A percentile compares a stretch with the other conserved stretches of the same genome.
phyloP scores from a whole-genome alignment of 2,113 vertebrate species.

The Myrmecobius fasciatus region DNA sequence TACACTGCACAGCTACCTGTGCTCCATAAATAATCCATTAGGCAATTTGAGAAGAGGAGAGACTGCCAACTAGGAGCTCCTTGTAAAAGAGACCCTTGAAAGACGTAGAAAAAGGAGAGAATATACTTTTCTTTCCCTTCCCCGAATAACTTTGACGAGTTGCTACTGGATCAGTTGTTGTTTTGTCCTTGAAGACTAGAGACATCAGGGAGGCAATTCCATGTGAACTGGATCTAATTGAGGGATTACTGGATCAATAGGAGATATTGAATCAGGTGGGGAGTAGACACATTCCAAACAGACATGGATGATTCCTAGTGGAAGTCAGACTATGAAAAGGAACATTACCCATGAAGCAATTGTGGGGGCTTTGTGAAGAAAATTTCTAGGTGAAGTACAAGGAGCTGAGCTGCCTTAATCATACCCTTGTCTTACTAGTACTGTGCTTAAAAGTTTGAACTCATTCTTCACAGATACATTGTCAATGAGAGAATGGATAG shows the following conservation, averaged over 20 bases:
- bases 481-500: background rate
- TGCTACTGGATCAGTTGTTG: background rate
- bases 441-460: background rate
- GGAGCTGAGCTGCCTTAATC: background rate
- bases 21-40: background rate
- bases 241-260: too few species aligned
- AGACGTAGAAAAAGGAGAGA: background rate
- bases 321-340: background rate
- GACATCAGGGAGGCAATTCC: too few species aligned
- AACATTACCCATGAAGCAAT: background rate
- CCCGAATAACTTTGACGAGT: background rate
- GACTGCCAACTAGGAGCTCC: background rate
- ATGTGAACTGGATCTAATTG: too few species aligned
- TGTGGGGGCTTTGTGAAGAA: background rate
- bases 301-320: background rate
- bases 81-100: background rate
- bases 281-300: background rate
- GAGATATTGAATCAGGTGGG: background rate
- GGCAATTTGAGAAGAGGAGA: background rate
- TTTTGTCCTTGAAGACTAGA: too few species aligned
- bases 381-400: background rate
- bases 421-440: background rate
- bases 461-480: background rate
- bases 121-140: background rate
- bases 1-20: background rate